Evolutionary conservation across 2,888 invertebrate genomes (phyloP), one percentile per base, ranked within the genome.

Genomic region (Epinotia ramella): DNA sequence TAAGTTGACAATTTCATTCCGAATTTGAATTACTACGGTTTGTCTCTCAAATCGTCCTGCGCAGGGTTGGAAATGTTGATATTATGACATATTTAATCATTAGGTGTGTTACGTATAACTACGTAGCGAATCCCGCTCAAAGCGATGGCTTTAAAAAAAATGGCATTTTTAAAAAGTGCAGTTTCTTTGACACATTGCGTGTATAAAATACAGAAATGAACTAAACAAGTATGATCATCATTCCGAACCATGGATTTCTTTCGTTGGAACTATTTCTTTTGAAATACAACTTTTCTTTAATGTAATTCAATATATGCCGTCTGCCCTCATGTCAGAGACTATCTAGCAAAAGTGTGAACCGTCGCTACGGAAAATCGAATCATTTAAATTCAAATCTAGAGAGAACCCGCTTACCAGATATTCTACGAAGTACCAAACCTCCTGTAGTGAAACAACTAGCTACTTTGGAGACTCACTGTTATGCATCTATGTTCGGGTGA

Each of bases 1-100:
- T 86, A 85, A 63, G 40, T 49, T 67, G 71, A 69, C 74, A 64
- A 69, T 59, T 62, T 64, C 16, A 64, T 69, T 64, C 16, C 33
- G 13, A 28, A 59, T 59, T 62, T 18, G 28, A 64, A 62, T 68
- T 73, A 24, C 11, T 9, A 24, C 44, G 53, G 49, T 59, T 44
- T 46, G 12, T 73, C 60, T 46, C 13, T 9, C 12, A 67, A 56
- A 67, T 33, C 13, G 67, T 56, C 16, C 13, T 33, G 33, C 11
- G n/a, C 33, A 6, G 56, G 33, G 67, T 33, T 67, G 40, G 33
- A 40, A 40, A 40, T 56, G 18, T 66, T 53, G 28, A n/a, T 53
- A 66, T 7, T 33, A 33, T 33, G 33, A 24, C 13, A 20, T n/a
- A n/a, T 66, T 53, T 24, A 46, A 65, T 65, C 7, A 33, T 20